Evolutionary conservation across 2,888 invertebrate genomes (phyloP).

Genomic region (Pediacus dermestoides): DNA sequence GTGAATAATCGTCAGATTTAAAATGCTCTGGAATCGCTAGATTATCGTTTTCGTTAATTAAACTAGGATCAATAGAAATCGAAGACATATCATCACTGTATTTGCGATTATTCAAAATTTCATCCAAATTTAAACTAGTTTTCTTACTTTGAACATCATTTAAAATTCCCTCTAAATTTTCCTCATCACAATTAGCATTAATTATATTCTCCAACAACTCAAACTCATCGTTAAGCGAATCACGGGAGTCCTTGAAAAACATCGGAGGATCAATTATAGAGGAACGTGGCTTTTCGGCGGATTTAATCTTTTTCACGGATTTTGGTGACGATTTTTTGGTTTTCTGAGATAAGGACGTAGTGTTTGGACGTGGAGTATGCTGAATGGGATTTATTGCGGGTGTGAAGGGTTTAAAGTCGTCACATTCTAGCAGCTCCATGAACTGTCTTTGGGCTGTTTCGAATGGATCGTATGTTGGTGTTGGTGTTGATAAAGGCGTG

Average conservation of each 20-base stretch:
- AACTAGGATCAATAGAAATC: slow-evolving; percentile 55
- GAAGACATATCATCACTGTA: slow-evolving; percentile 44
- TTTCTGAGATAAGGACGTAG: slow-evolving; percentile 25
- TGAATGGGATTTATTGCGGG: slow-evolving; percentile 33
- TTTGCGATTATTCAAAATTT: slow-evolving; percentile 29
- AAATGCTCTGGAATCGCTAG: slow-evolving; percentile 54
- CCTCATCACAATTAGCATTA: slow-evolving; percentile 32
- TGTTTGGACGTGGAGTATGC: slow-evolving; percentile 46
- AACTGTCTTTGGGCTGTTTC: slow-evolving; percentile 76
- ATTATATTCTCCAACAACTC: slow-evolving; percentile 46
- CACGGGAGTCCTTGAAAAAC: slow-evolving; percentile 46
- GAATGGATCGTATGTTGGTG: slow-evolving; percentile 71
- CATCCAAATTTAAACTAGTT: slow-evolving; percentile 9
- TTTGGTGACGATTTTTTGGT: slow-evolving; percentile 20
- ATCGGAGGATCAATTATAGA: slow-evolving; percentile 50
- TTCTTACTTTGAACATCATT: neutral
- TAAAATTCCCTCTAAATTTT: slow-evolving; percentile 19
- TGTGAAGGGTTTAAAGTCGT: slow-evolving; percentile 51
- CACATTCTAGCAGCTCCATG: slow-evolving; percentile 72
- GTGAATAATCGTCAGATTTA: slow-evolving; percentile 34
- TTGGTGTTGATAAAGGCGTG: slow-evolving; percentile 11
- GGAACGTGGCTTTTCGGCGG: slow-evolving; percentile 33
- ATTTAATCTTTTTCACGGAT: slow-evolving; percentile 18
- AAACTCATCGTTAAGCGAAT: slow-evolving; percentile 39
- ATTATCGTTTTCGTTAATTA: slow-evolving; percentile 70